A percentile compares a stretch with the other conserved stretches of the same genome.
phyloP scores from a whole-genome alignment of 2,888 invertebrate species.

The Monoplex corrugatus region DNA sequence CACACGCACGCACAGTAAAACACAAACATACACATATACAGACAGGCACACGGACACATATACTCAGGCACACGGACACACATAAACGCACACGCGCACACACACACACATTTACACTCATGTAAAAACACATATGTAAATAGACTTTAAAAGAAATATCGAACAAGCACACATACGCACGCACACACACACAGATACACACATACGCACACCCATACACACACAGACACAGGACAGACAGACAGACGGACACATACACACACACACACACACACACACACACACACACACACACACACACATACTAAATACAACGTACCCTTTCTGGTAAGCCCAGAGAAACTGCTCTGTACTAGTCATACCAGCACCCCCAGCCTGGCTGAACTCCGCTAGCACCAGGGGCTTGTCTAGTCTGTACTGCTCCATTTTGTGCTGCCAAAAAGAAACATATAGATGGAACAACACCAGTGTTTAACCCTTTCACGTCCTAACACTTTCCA shows the following conservation, averaged over 20 bases:
- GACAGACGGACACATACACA: background rate
- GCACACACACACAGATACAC: background rate
- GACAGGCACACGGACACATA: background rate
- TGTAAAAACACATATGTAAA: background rate
- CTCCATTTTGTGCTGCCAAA: constrained; percentile 48
- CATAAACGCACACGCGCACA: background rate
- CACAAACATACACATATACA: background rate
- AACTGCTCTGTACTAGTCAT: constrained; percentile 53
- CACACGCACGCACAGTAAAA: background rate
- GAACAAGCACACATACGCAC: background rate
- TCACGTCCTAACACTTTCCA: too few relatives aligned
- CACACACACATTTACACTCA: background rate
- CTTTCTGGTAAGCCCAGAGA: constrained; percentile 48
- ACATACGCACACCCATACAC: background rate
- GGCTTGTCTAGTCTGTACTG: constrained; percentile 52
- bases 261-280: background rate
- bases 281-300: background rate
- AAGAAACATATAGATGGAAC: too few relatives aligned
- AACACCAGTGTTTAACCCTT: too few relatives aligned
- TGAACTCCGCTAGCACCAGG: constrained; percentile 56
- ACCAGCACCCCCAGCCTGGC: constrained; percentile 50
- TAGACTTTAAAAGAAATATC: too few relatives aligned
- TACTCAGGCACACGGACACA: background rate
- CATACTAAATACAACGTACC: background rate
- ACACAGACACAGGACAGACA: too few relatives aligned